A percentile compares a stretch with the other conserved stretches of the same genome.
These are phyloP conservation scores for Physeter macrocephalus DNA, from an alignment of 2,113 vertebrate genomes.

Conservation along the genomic window DNA sequence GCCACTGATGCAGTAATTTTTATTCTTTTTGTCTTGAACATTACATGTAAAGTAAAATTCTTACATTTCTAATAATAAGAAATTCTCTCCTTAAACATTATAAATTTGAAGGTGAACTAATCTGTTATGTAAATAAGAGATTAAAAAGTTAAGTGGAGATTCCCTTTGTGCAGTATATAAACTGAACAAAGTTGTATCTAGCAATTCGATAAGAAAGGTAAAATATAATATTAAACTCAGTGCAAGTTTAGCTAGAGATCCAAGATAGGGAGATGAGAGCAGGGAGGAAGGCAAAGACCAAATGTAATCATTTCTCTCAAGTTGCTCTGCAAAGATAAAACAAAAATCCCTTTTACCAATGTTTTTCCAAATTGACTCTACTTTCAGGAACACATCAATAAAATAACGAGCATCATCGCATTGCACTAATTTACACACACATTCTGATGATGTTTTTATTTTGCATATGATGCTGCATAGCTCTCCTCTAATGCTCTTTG, in stretches of 20 bases:
- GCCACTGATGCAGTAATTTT: not conserved
- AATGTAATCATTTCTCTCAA: not conserved
- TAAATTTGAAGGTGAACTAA: not conserved
- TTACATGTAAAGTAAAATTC: not conserved
- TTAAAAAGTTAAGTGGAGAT: not conserved
- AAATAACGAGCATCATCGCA: not conserved
- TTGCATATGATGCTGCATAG: not conserved
- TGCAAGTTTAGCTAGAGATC: not conserved
- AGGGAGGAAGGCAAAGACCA: not conserved
- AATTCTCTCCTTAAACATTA: not conserved
- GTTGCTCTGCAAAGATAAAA: not conserved
- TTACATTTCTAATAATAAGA: not conserved
- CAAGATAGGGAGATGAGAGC: not conserved
- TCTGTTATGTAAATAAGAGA: not conserved
- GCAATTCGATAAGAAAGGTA: not conserved
- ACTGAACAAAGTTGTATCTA: not conserved
- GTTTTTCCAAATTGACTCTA: not conserved
- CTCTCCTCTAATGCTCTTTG: not conserved
- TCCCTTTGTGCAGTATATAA: not conserved
- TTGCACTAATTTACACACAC: not conserved
- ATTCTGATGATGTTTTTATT: not conserved
- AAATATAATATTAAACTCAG: not conserved
- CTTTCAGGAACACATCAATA: not conserved
- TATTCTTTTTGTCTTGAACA: not conserved
- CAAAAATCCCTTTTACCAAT: not conserved